Evolutionary conservation across 2,797 vertebrate genomes (phyloP).

Genomic region (Coregonus sp.): DNA sequence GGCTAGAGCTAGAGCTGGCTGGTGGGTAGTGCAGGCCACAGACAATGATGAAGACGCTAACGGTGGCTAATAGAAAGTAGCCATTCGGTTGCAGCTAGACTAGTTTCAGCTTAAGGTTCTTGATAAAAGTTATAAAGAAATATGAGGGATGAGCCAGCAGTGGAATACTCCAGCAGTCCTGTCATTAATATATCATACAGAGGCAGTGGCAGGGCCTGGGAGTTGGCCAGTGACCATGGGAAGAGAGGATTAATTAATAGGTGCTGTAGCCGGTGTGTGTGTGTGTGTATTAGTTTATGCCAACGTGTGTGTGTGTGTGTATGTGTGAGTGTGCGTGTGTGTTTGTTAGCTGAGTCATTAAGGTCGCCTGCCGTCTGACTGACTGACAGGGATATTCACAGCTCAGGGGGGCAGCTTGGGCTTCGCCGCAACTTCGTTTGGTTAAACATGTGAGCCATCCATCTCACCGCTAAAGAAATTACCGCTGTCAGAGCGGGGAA

Average conservation of each 20-base stretch:
- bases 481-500: background rate
- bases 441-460: background rate
- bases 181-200: background rate
- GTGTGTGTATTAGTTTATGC: too few relatives aligned
- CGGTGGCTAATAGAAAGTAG: too few relatives aligned
- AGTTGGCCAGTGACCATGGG: background rate
- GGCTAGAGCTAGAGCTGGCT: too few relatives aligned
- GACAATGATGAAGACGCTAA: too few relatives aligned
- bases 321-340: background rate
- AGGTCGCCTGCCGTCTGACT: background rate
- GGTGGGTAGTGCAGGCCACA: too few relatives aligned
- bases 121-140: too few relatives aligned
- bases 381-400: constrained; percentile 3
- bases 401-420: background rate
- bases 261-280: background rate
- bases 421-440: background rate
- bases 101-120: too few relatives aligned
- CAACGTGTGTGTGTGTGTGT: background rate
- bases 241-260: background rate
- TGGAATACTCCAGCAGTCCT: background rate
- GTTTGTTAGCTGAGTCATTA: constrained; percentile 13
- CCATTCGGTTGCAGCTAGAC: too few relatives aligned
- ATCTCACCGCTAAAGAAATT: background rate
- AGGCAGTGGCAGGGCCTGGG: background rate
- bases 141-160: background rate